These are phyloP conservation scores for Oegoconia quadripuncta DNA, from an alignment of 2,888 invertebrate genomes.

Conservation along the genomic window DNA sequence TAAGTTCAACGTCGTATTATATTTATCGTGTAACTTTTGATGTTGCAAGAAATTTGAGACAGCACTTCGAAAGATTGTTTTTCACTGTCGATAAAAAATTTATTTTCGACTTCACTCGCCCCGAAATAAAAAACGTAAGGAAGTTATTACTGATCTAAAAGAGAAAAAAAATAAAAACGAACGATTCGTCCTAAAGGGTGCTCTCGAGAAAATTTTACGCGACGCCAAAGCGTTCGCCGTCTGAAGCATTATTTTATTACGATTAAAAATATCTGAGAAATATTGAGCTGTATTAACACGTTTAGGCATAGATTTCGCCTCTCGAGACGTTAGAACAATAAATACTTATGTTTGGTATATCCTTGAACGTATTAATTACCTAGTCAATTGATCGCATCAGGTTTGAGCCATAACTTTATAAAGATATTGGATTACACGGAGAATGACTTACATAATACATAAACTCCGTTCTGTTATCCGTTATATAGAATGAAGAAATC, in stretches of 20 bases:
- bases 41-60: neutral
- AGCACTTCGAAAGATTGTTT: constrained; percentile 9
- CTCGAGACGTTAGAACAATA: too few species aligned
- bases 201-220: constrained; percentile 16
- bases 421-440: too few species aligned
- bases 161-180: constrained; percentile 5
- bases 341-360: too few species aligned
- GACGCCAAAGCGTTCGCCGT: constrained; percentile 21
- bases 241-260: constrained; percentile 19
- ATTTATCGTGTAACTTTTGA: neutral
- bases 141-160: constrained; percentile 15
- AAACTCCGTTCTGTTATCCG: too few species aligned
- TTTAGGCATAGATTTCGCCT: too few species aligned
- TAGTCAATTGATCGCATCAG: too few species aligned
- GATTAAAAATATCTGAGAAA: constrained; percentile 5
- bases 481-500: too few species aligned
- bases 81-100: constrained; percentile 7
- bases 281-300: too few species aligned
- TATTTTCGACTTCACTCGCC: constrained; percentile 8
- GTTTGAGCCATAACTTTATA: too few species aligned
- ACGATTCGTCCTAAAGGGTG: constrained; percentile 18
- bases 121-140: constrained; percentile 8
- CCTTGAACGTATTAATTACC: too few species aligned
- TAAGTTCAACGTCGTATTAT: neutral
- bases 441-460: too few species aligned